Evolutionary conservation across 1,140 invertebrate genomes (phyloP).

Genomic region (Trachelipus rathkii): DNA sequence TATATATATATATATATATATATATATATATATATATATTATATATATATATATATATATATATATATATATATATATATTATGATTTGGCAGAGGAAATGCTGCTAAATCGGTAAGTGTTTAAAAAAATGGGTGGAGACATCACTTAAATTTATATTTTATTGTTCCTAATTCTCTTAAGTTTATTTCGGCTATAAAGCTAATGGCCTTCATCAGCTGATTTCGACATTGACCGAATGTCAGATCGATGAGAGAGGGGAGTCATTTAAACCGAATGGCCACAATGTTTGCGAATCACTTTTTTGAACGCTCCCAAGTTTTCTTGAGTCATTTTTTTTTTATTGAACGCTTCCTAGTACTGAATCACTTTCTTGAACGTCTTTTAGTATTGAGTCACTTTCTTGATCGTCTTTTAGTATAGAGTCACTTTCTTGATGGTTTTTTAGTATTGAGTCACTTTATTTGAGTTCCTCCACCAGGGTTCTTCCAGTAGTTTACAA

Average conservation of each 20-base stretch:
- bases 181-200: background rate
- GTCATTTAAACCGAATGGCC: too few relatives aligned
- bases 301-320: too few relatives aligned
- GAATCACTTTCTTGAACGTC: too few relatives aligned
- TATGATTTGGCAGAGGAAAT: background rate
- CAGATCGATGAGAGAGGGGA: background rate
- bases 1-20: slow-evolving; percentile 6
- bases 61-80: slow-evolving; percentile 15
- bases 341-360: too few relatives aligned
- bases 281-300: too few relatives aligned
- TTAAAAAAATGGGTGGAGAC: background rate
- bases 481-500: too few relatives aligned
- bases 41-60: slow-evolving; percentile 15
- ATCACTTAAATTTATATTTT: slow-evolving; percentile 9
- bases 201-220: background rate
- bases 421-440: too few relatives aligned
- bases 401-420: too few relatives aligned
- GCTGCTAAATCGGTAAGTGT: background rate
- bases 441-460: too few relatives aligned
- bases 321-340: too few relatives aligned
- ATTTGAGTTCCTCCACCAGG: too few relatives aligned
- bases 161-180: background rate
- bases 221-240: background rate
- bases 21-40: slow-evolving; percentile 13
- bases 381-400: too few relatives aligned